Conservation (phyloP, 30 jellyfish, hydroid and myxozoan species). For the Chrysaora quinquecirrha region DNA sequence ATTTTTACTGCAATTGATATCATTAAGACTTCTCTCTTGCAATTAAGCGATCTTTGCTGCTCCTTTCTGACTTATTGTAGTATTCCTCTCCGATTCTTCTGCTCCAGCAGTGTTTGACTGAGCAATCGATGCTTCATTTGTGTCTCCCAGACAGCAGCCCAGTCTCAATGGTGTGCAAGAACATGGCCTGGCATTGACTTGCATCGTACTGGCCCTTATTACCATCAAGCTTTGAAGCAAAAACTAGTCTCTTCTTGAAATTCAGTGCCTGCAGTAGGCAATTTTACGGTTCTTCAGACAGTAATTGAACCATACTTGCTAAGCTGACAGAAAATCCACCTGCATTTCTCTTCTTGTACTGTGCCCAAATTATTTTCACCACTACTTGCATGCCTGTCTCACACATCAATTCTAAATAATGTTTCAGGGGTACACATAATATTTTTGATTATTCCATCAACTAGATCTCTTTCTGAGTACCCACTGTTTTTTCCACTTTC, state of each 20-base stretch:
- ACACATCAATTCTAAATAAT: slow-evolving; percentile 39
- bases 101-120: slow-evolving; percentile 32
- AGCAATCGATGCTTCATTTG: slow-evolving; percentile 29
- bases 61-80: slow-evolving; percentile 31
- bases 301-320: slow-evolving; percentile 18
- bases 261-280: slow-evolving; percentile 55
- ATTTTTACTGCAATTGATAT: too few species aligned
- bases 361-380: slow-evolving; percentile 38
- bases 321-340: slow-evolving; percentile 44
- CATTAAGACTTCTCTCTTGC: background rate
- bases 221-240: slow-evolving; percentile 12
- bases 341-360: slow-evolving; percentile 52
- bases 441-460: slow-evolving; percentile 35
- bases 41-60: slow-evolving; percentile 15
- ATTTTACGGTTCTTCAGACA: slow-evolving; percentile 47
- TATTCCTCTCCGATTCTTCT: slow-evolving; percentile 26
- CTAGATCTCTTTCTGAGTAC: slow-evolving; percentile 23
- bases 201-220: slow-evolving; percentile 20
- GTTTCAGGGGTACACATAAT: slow-evolving; percentile 32
- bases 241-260: background rate
- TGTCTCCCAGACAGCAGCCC: slow-evolving; percentile 27
- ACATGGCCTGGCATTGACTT: slow-evolving; percentile 43
- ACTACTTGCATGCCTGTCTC: slow-evolving; percentile 35
- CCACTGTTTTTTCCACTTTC: slow-evolving; percentile 35
- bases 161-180: slow-evolving; percentile 30